Percentiles rank a stretch among this genome's conserved stretches.
These are phyloP conservation scores for Glossophaga mutica DNA, from an alignment of 2,797 vertebrate genomes.

Conservation along the genomic window DNA sequence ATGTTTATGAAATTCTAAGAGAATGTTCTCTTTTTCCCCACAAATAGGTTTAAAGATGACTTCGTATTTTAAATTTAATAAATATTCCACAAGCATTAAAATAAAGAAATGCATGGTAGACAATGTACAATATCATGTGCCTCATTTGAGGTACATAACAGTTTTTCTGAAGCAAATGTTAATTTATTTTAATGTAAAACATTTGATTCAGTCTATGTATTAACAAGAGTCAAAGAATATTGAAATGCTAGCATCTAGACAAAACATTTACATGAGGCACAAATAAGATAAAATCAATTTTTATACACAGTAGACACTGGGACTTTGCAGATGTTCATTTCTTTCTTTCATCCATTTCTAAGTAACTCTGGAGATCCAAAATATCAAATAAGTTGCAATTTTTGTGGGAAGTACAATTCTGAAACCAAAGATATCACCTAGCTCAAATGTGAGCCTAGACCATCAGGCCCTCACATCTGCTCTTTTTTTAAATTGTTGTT, in stretches of 20 bases:
- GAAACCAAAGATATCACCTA: constrained; percentile 9
- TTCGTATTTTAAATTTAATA: constrained; percentile 32
- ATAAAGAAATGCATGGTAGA: not conserved
- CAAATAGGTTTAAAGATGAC: not conserved
- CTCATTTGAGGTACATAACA: constrained; percentile 12
- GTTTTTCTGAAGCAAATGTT: constrained; percentile 1
- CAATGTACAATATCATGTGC: not conserved
- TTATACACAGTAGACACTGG: not conserved
- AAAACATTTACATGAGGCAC: not conserved
- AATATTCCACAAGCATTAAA: not conserved
- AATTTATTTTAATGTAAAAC: constrained; percentile 38
- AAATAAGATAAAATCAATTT: constrained; percentile 46
- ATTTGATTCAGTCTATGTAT: not conserved
- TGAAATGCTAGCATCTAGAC: not conserved
- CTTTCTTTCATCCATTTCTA: not conserved
- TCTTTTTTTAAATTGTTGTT: not conserved
- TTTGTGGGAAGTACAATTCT: not conserved
- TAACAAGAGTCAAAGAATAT: constrained; percentile 11
- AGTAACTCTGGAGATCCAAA: not conserved
- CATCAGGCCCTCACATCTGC: not conserved
- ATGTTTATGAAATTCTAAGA: not conserved
- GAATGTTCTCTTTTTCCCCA: not conserved
- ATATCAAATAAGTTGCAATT: not conserved
- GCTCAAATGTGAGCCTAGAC: not conserved
- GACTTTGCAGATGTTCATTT: not conserved